These are phyloP conservation scores for Ivindomyrus marchei DNA, from an alignment of 2,113 vertebrate species.

Conservation along the genomic window DNA sequence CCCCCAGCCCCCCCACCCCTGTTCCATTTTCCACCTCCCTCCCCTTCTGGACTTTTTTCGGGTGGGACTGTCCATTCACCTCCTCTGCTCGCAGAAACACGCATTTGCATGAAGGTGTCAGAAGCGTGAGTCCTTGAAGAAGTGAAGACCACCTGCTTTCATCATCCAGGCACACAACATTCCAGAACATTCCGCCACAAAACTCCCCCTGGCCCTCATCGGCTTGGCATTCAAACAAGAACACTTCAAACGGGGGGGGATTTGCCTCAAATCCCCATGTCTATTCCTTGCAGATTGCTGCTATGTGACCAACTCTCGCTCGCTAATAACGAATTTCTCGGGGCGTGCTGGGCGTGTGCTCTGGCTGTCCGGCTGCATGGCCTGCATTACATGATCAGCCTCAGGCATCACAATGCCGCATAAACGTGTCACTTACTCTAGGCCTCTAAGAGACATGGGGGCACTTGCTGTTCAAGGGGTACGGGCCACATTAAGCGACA, in stretches of 20 bases:
- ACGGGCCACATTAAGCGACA: not conserved
- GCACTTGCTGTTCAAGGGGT: not conserved
- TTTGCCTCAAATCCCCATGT: not conserved
- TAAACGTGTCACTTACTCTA: not conserved
- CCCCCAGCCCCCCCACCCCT: not conserved
- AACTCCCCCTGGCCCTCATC: not conserved
- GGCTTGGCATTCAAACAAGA: not conserved
- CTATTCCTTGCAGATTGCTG: not conserved
- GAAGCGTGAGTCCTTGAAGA: not conserved
- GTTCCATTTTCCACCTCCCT: not conserved
- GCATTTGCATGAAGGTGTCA: constrained; percentile 1
- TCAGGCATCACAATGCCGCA: not conserved
- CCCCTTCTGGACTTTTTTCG: not conserved
- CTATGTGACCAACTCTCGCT: not conserved
- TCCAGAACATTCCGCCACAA: not conserved
- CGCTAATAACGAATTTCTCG: not conserved
- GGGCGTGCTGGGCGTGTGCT: not conserved
- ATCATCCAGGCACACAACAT: not conserved
- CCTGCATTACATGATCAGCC: not conserved
- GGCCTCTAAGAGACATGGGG: not conserved
- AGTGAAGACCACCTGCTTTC: not conserved
- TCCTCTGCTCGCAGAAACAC: not conserved
- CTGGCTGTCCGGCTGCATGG: not conserved
- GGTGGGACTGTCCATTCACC: not conserved
- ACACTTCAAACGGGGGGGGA: not conserved